Base-by-base conservation (phyloP, 2,888 invertebrate genomes). In the Microplitis manilae region DNA sequence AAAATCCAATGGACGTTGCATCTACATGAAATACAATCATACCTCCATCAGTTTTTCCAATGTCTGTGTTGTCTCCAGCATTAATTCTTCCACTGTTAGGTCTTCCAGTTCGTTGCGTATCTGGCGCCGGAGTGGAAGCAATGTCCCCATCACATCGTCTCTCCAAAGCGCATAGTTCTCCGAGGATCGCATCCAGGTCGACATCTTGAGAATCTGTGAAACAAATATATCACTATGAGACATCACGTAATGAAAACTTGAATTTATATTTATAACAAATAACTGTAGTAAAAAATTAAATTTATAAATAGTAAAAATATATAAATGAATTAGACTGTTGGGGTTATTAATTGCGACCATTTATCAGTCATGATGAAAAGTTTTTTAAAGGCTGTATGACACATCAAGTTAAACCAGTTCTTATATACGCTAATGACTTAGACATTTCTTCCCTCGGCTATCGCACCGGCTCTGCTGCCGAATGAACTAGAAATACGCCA, bases 171-270 rank as follows among this genome's bases (percentile, higher is more conserved):
- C 97, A 97, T 74, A 99, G 92, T 90, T 99, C 98, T 61, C 97
- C 98, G 79, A 99, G 93, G 85, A 99, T 98, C 77, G 98, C 98
- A 90, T 99, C 98, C 89, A 99, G 92, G 91, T 99, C 98, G 72
- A 97, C 96, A 91, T 98, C 98, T 89, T 97, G 97, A 30, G 97
- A 96, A 90, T 98, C 98, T 94, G 90, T 17, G 84, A 83, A 50
- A 75, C 65, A 17, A 79, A 77, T 41, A 68, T 5, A 41, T 62
- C n/a, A 15, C 17, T 17, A n/a, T 62, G 6, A 62, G 65, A 30
- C 13, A 30, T 65, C 65, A 65, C 38, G 65, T 65, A 30, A 65
- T 50, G 4, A 13, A 40, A 41, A 41, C 64, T 40, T 6, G 40
- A 41, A 39, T 64, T 17, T 64, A 62, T 62, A 64, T 20, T 17